Evolutionary conservation across 1,140 invertebrate genomes (phyloP).

Genomic region (Drosophila repletoides): DNA sequence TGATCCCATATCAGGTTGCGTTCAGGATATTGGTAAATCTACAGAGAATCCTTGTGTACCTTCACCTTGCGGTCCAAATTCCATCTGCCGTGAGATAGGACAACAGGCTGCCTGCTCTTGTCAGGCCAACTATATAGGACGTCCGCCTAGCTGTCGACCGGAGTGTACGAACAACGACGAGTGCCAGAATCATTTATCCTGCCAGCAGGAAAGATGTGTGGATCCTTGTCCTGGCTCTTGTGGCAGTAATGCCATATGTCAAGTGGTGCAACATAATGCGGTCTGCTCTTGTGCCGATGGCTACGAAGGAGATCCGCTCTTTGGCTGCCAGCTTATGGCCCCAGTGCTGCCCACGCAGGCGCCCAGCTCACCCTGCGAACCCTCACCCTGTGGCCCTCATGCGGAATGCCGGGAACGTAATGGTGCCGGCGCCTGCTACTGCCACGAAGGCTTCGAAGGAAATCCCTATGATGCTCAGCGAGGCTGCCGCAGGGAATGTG

Average conservation of each 20-base stretch:
- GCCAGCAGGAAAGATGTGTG: slow-evolving; percentile 87
- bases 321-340: slow-evolving; percentile 84
- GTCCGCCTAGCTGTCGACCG: slow-evolving; percentile 86
- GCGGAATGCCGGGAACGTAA: slow-evolving; percentile 87
- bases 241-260: slow-evolving; percentile 81
- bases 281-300: slow-evolving; percentile 88
- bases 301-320: slow-evolving; percentile 90
- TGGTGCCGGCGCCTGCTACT: slow-evolving; percentile 87
- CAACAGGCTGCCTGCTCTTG: slow-evolving; percentile 90
- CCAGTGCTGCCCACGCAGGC: slow-evolving; percentile 82
- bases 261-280: slow-evolving; percentile 88
- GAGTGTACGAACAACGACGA: slow-evolving; percentile 87
- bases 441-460: slow-evolving; percentile 87
- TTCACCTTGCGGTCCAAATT: slow-evolving; percentile 91
- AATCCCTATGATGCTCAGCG: slow-evolving; percentile 85
- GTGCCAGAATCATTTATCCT: slow-evolving; percentile 86
- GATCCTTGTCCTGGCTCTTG: slow-evolving; percentile 82
- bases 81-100: slow-evolving; percentile 87
- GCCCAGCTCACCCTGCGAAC: slow-evolving; percentile 85
- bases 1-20: slow-evolving; percentile 89
- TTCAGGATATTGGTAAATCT: slow-evolving; percentile 71
- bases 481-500: slow-evolving; percentile 90
- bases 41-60: slow-evolving; percentile 87
- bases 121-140: slow-evolving; percentile 87
- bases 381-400: slow-evolving; percentile 88